Evolutionary conservation across 2,797 vertebrate species (phyloP).

Genomic region (Esox lucius): DNA sequence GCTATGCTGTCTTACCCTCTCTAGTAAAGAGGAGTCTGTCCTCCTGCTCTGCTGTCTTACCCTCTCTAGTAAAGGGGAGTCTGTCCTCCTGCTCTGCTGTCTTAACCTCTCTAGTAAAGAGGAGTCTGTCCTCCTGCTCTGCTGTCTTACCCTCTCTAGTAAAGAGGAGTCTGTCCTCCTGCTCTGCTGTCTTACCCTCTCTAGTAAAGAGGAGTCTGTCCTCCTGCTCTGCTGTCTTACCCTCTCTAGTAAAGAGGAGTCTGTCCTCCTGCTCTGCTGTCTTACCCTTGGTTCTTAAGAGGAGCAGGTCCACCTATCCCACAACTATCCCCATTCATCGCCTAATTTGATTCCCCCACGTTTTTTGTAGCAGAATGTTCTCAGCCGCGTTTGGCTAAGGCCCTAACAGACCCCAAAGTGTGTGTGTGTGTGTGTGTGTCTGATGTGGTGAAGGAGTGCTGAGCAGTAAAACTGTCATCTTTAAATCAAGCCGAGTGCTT

Average conservation of each 20-base stretch:
- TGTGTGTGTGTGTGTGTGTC: not conserved
- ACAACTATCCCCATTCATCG: not conserved
- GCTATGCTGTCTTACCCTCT: not conserved
- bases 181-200: not conserved
- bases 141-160: not conserved
- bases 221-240: slow-evolving; percentile 8
- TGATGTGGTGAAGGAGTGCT: slow-evolving; percentile 34
- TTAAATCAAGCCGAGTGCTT: slow-evolving; percentile 54
- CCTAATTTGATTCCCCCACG: slow-evolving; percentile 34
- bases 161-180: not conserved
- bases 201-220: not conserved
- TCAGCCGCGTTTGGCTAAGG: slow-evolving; percentile 30
- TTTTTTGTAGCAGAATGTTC: slow-evolving; percentile 14
- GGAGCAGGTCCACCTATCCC: too few relatives aligned
- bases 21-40: not conserved
- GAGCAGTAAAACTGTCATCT: slow-evolving; percentile 47
- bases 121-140: not conserved
- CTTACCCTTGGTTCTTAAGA: not conserved
- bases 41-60: not conserved
- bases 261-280: not conserved
- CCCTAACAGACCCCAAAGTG: slow-evolving; percentile 3
- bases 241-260: slow-evolving; percentile 5
- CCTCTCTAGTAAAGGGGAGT: not conserved
- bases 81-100: not conserved
- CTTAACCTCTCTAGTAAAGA: not conserved